phyloP scores from a whole-genome alignment of 2,888 invertebrate species.

The Hecatera dysodea region DNA sequence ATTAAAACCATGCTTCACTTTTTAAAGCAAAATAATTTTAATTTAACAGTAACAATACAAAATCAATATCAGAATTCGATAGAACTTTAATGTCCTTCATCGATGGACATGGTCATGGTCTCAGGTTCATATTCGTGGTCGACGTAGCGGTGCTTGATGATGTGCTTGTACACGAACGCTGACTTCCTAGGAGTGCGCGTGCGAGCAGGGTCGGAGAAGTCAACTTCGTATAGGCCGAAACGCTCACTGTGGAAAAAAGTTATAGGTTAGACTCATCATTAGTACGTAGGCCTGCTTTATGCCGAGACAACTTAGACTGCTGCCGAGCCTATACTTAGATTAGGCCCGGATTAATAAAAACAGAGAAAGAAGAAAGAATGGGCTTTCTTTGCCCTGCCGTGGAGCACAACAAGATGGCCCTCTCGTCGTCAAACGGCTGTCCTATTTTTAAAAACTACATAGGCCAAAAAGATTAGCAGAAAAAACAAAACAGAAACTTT shows the following conservation, averaged over 20 bases:
- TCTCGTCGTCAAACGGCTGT: not conserved
- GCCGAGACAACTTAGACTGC: not conserved
- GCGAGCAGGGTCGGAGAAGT: conserved; percentile 91
- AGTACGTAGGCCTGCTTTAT: not conserved
- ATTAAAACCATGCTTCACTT: not conserved
- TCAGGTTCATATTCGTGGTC: conserved; percentile 79
- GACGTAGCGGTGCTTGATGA: conserved; percentile 85
- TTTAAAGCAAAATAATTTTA: not conserved
- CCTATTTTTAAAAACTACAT: not conserved
- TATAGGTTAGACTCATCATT: not conserved
- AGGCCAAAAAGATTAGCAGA: not conserved
- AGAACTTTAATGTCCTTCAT: conserved; percentile 67
- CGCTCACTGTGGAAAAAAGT: conserved; percentile 81
- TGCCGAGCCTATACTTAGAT: not conserved
- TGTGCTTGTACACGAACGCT: conserved; percentile 89
- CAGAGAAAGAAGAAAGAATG: not conserved
- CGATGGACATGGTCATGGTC: conserved; percentile 79
- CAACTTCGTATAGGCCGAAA: conserved; percentile 93
- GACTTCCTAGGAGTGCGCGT: conserved; percentile 92
- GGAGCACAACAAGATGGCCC: not conserved
- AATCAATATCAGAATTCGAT: not conserved
- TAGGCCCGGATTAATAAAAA: not conserved
- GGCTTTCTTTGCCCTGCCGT: too few species aligned
- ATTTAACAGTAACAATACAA: not conserved
- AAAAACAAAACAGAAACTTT: not conserved